Evolutionary conservation across 2,113 vertebrate genomes (phyloP), one percentile per base, ranked within the genome.

Genomic region (Athene noctua): DNA sequence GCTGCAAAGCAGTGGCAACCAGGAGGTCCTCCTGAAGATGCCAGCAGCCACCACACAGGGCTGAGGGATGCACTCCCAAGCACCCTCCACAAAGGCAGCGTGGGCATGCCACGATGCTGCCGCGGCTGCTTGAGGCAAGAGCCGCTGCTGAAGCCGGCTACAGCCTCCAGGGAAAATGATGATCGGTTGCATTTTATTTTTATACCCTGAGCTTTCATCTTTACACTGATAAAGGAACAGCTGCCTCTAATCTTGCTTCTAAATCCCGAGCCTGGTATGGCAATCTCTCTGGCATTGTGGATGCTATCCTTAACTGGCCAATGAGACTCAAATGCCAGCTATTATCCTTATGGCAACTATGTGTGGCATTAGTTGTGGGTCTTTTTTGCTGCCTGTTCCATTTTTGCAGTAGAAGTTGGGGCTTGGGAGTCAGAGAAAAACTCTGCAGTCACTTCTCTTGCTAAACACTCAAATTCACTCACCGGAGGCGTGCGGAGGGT

Each of bases 121-220:
- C 44, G 10, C 58, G 67, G 58, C 54, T 80, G 49, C 81, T 81
- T 14, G 29, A 63, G 77, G 73, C 54, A 44, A 18, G 65, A 8
- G 15, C 51, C 11, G 6, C 38, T 61, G 47, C 54, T 85, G n/a
- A 73, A 61, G 40, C 11, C 73, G 27, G 51, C 62, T 73, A 30
- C 6, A 3, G 68, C 42, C 49, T 51, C 58, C 1, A 3, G 63
- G 51, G n/a, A 94, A 84, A 74, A 75, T 12, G 8, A 74, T 58
- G 26, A 68, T 68, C 15, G 5, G 46, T 40, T 80, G 58, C 29
- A 11, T 81, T 91, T 96, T 97, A 96, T 97, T 97, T 97, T 97
- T 94, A 59, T 61, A 78, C 51, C 27, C 67, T 63, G 44, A 87
- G 46, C 87, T 84, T 87, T 82, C 93, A 73, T 90, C 83, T 91